phyloP scores from a whole-genome alignment of 2,113 vertebrate genomes.

The Eurystomus gularis region DNA sequence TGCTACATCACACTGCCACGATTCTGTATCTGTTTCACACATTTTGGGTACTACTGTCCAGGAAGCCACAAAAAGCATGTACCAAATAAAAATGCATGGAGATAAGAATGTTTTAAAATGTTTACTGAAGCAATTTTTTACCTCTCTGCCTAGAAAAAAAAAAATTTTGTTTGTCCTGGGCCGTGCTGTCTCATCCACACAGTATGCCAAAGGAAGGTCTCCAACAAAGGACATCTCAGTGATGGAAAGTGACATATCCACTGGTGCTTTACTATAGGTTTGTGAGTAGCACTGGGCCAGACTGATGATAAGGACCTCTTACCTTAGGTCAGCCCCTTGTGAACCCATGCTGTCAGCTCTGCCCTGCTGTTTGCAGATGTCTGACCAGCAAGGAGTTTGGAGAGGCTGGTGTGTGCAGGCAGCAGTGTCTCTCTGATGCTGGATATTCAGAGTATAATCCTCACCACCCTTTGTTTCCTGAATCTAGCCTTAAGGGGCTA shows the following conservation, averaged over 20 bases:
- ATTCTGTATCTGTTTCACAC: background rate
- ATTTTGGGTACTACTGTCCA: background rate
- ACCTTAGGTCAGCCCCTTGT: background rate
- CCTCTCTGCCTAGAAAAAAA: background rate
- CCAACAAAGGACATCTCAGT: background rate
- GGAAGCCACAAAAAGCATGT: background rate
- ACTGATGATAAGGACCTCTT: background rate
- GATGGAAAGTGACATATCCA: background rate
- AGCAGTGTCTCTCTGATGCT: background rate
- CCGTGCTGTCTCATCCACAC: accelerated
- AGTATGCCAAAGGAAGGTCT: background rate
- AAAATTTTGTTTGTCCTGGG: background rate
- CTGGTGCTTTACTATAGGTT: background rate
- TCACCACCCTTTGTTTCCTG: background rate
- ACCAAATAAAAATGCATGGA: background rate
- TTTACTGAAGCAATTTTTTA: background rate
- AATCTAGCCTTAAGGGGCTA: background rate
- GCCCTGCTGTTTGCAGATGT: background rate
- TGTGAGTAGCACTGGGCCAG: background rate
- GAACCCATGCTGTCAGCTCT: background rate
- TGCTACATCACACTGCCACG: background rate
- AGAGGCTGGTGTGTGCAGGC: background rate
- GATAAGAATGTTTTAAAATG: background rate
- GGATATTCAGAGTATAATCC: background rate
- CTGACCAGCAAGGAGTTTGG: background rate